A percentile compares a stretch with the other conserved stretches of the same genome.
Conservation (phyloP, 2,797 vertebrate genomes). For the Alcedo quadribrachys region DNA sequence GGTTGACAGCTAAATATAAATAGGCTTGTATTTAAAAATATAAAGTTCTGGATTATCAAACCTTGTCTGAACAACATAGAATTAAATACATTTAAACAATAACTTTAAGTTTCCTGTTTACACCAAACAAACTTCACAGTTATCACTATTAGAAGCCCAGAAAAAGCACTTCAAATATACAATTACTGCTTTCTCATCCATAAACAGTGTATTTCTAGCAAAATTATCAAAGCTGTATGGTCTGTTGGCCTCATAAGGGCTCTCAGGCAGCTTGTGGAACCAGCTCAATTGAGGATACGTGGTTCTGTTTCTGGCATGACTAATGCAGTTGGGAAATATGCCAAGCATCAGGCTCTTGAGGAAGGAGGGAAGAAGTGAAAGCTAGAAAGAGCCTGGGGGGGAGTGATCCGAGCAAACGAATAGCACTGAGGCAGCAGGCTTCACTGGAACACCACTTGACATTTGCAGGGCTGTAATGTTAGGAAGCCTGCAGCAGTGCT, state of each 20-base stretch:
- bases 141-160: background rate
- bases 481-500: background rate
- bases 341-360: constrained; percentile 15
- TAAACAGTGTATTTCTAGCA: constrained; percentile 9
- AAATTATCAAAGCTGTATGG: constrained; percentile 3
- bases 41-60: background rate
- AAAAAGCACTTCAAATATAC: background rate
- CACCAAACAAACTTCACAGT: background rate
- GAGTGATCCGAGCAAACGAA: constrained; percentile 15
- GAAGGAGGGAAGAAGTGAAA: constrained; percentile 8
- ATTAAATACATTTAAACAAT: background rate
- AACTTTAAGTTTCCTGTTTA: background rate
- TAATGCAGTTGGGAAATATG: constrained; percentile 40
- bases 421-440: constrained; percentile 19
- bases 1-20: background rate
- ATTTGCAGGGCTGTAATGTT: constrained; percentile 36
- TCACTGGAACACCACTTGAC: constrained; percentile 27
- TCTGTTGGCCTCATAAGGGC: background rate
- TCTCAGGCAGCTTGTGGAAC: constrained; percentile 34
- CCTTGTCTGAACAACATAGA: background rate
- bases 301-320: constrained; percentile 28
- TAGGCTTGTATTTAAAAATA: background rate
- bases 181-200: constrained; percentile 4
- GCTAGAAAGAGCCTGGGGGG: constrained; percentile 8
- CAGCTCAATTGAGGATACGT: background rate